A percentile compares a stretch with the other conserved stretches of the same genome.
These are phyloP conservation scores for Petrocephalus sullivani DNA, from an alignment of 2,797 vertebrate species.

Conservation along the genomic window DNA sequence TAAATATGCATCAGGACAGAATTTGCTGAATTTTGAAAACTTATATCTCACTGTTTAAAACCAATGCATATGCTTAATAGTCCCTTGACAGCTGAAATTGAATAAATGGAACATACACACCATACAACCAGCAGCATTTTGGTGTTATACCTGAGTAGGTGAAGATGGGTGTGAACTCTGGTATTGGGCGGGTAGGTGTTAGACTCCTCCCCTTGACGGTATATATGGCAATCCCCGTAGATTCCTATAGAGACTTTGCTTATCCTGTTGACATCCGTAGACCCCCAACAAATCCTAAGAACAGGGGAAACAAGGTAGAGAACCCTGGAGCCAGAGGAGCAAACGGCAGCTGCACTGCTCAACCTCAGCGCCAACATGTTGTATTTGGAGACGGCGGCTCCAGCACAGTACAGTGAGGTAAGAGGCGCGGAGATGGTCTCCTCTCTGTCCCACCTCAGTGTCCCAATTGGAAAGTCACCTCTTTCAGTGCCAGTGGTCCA, in stretches of 20 bases:
- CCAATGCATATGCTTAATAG: not conserved
- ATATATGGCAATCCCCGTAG: slow-evolving; percentile 82
- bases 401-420: slow-evolving; percentile 97
- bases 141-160: slow-evolving; percentile 38
- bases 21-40: not conserved
- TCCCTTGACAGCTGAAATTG: not conserved
- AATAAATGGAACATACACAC: not conserved
- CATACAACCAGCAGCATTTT: slow-evolving; percentile 30
- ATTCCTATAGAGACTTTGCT: slow-evolving; percentile 75
- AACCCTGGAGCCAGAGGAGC: slow-evolving; percentile 97
- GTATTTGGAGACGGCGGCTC: slow-evolving; percentile 96
- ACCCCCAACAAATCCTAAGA: slow-evolving; percentile 57
- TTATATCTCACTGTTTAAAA: not conserved
- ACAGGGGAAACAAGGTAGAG: slow-evolving; percentile 72
- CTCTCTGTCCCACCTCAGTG: not conserved
- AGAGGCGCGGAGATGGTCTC: slow-evolving; percentile 45
- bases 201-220: slow-evolving; percentile 80
- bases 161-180: slow-evolving; percentile 73
- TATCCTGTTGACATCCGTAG: slow-evolving; percentile 64
- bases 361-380: slow-evolving; percentile 99
- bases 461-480: not conserved
- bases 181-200: slow-evolving; percentile 87
- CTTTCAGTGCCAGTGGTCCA: not conserved
- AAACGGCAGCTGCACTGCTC: slow-evolving; percentile 92
- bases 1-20: not conserved